Evolutionary conservation across 2,888 invertebrate genomes (phyloP), one percentile per base, ranked within the genome.

Genomic region (Nymphalis urticae): DNA sequence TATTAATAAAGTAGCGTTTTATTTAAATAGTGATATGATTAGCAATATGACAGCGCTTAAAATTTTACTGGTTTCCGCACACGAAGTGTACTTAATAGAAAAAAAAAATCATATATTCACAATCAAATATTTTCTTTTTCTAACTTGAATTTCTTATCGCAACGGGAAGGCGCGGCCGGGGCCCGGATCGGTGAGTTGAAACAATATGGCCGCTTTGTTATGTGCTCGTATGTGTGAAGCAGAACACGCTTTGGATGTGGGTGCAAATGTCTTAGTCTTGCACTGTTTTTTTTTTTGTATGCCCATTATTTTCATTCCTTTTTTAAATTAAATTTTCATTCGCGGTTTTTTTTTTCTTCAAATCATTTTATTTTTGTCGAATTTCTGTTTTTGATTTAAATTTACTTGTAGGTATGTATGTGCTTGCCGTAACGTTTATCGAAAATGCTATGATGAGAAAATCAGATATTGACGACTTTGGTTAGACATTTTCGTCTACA

Each of bases 161-260:
- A 67, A 63, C 72, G 56, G 77, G 81, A 90, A 94, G 94, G 94
- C 90, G 95, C 95, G 78, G 95, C 95, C 77, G 95, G 95, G 77
- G 95, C 95, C 72, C 86, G 95, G 81, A 94, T 95, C 77, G 95
- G 95, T 94, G 93, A 94, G 94, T 94, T 80, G 73, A 74, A 79
- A 82, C 59, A 48, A 83, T 85, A 82, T 81, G 75, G 78, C 72
- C 66, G 69, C 67, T 72, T 72, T 82, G 80, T 51, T 78, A 73
- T 77, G 81, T 83, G 65, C 77, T 80, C 75, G 77, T 80, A 73
- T 78, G 73, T 75, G 73, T 75, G 75, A 70, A 70, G 76, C 75
- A 69, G 73, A 66, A 77, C 86, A 86, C 86, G 89, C 89, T 89
- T 80, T 79, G 79, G 77, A 76, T 81, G 73, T 81, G 81, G 81